Evolutionary conservation across 2,113 vertebrate genomes (phyloP).

Genomic region (Aythya baeri): DNA sequence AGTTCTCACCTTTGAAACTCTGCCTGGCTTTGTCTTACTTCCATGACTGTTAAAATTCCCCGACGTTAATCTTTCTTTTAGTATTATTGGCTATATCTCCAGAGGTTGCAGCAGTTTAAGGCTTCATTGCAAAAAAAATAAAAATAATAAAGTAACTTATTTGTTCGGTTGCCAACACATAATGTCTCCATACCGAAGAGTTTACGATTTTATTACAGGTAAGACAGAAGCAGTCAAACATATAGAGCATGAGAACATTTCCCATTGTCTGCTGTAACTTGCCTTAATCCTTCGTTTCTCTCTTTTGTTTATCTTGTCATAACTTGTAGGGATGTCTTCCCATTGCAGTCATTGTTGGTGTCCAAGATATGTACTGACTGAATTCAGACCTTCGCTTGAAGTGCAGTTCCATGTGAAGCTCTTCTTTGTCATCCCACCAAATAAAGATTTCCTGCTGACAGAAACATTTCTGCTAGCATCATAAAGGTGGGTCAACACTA

Average conservation of each 20-base stretch:
- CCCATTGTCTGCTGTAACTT: not conserved
- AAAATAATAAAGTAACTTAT: not conserved
- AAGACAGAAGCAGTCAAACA: not conserved
- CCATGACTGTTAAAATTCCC: conserved; percentile 13
- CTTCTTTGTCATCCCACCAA: not conserved
- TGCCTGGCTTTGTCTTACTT: not conserved
- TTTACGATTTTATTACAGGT: conserved; percentile 21
- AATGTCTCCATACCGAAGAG: not conserved
- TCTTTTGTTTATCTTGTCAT: not conserved
- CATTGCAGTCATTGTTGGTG: not conserved
- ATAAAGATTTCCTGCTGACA: not conserved
- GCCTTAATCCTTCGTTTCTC: not conserved
- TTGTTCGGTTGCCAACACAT: not conserved
- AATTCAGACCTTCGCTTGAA: not conserved
- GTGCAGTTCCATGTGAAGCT: not conserved
- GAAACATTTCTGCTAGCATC: not conserved
- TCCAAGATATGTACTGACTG: not conserved
- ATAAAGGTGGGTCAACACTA: not conserved
- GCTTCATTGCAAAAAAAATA: not conserved
- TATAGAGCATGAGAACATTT: not conserved
- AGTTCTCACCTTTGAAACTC: conserved; percentile 21
- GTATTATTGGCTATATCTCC: conserved; percentile 13
- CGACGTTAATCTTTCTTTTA: conserved; percentile 20
- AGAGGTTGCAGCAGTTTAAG: not conserved
- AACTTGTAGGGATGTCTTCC: not conserved